Conservation (phyloP, 1,140 invertebrate genomes). For the Triops longicaudatus region DNA sequence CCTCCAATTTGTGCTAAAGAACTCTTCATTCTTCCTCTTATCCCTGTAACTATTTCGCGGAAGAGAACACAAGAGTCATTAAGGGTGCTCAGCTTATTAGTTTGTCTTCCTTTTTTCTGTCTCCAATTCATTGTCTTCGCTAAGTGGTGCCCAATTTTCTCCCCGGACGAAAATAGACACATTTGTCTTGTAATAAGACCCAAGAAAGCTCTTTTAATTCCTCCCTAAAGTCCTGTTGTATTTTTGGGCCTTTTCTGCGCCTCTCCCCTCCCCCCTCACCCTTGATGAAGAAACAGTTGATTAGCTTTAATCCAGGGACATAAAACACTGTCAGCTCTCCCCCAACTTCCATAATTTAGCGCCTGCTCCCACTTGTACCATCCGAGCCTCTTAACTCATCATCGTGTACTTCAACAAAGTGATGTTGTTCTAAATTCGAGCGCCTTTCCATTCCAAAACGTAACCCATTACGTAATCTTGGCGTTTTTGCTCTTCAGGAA, state of each 20-base stretch:
- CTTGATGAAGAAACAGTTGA: conserved; percentile 10
- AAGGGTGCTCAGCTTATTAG: neutral
- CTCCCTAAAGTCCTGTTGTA: neutral
- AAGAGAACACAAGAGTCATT: neutral
- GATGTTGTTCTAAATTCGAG: no score
- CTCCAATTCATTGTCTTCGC: neutral
- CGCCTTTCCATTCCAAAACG: no score
- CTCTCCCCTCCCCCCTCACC: neutral
- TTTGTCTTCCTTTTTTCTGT: neutral
- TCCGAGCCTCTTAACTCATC: neutral
- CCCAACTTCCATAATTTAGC: conserved; percentile 3
- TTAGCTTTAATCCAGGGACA: neutral
- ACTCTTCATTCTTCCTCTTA: neutral
- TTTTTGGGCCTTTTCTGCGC: neutral
- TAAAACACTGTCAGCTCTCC: neutral
- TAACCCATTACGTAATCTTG: no score
- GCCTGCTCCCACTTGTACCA: neutral
- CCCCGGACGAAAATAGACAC: neutral
- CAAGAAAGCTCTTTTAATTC: conserved; percentile 3
- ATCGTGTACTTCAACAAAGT: no score
- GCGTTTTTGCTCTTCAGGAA: no score
- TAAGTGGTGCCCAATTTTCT: neutral
- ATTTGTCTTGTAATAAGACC: conserved; percentile 1
- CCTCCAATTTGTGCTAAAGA: neutral
- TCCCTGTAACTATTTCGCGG: neutral